phyloP scores from a whole-genome alignment of 2,113 vertebrate species.

The Colaptes auratus region DNA sequence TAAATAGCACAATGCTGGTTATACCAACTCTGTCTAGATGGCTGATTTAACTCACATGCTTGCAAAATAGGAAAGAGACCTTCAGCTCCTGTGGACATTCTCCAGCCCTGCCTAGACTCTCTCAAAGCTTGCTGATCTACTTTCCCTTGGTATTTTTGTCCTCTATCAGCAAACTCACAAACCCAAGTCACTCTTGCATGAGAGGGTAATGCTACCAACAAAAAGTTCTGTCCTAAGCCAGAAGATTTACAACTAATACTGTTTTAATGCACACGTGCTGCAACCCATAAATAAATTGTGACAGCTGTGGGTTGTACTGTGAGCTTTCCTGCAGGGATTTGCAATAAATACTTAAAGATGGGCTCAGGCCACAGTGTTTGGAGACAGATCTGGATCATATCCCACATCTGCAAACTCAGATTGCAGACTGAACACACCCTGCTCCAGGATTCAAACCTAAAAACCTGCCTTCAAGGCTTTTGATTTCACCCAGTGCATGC shows the following conservation, averaged over 20 bases:
- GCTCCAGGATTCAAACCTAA: conserved; percentile 9
- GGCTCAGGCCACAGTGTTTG: conserved; percentile 1
- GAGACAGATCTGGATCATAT: conserved; percentile 5
- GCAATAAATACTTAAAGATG: conserved; percentile 41
- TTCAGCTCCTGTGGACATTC: background rate
- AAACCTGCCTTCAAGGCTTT: background rate
- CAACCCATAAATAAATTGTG: conserved; percentile 43
- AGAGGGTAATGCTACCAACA: background rate
- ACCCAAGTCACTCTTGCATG: background rate
- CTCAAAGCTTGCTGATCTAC: background rate
- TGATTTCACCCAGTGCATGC: background rate
- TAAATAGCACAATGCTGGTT: background rate
- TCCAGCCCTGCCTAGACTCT: background rate
- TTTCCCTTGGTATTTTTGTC: background rate
- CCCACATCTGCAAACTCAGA: conserved; percentile 11
- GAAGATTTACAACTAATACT: background rate
- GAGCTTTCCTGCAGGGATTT: conserved; percentile 36
- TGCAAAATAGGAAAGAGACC: background rate
- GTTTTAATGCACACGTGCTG: background rate
- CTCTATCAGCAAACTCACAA: background rate
- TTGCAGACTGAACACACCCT: conserved; percentile 45
- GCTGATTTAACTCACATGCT: background rate
- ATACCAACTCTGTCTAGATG: background rate
- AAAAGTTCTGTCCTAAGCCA: background rate
- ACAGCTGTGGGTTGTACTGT: conserved; percentile 57